Conservation (phyloP, 2,113 vertebrate species). For the Heloderma charlesbogerti region DNA sequence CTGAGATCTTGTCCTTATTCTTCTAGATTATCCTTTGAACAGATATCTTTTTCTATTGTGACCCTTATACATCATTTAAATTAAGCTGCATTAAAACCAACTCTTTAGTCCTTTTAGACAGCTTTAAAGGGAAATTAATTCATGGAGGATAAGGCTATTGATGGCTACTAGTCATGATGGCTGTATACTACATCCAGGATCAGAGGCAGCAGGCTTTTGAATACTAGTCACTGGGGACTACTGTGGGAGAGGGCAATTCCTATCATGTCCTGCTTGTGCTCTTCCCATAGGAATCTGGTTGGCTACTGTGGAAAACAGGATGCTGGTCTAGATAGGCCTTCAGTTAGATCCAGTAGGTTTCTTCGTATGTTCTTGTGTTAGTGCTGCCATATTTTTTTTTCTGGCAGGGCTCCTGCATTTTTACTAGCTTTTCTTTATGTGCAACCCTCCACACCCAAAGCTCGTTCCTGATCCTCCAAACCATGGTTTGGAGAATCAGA, state of each 20-base stretch:
- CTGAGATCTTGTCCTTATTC: neutral
- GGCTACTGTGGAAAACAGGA: too few species aligned
- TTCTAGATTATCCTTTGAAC: neutral
- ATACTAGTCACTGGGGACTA: too few species aligned
- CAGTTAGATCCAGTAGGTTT: too few species aligned
- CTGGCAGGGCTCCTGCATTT: neutral
- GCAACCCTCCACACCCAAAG: neutral
- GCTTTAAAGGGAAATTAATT: neutral
- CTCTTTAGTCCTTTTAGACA: slow-evolving; percentile 8
- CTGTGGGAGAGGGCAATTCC: neutral
- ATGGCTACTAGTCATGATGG: neutral
- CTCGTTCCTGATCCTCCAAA: neutral
- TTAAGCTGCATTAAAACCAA: neutral
- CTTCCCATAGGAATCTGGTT: too few species aligned
- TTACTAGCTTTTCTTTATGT: neutral
- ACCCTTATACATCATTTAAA: neutral
- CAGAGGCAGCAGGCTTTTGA: too few species aligned
- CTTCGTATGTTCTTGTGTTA: too few species aligned
- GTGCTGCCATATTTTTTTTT: neutral
- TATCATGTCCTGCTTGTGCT: too few species aligned
- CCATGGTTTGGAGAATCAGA: neutral
- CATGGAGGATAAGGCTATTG: neutral
- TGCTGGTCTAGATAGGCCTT: too few species aligned
- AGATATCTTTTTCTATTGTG: neutral
- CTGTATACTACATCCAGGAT: too few species aligned